phyloP scores from a whole-genome alignment of 2,888 invertebrate species.

The Drosophila diplacantha region DNA sequence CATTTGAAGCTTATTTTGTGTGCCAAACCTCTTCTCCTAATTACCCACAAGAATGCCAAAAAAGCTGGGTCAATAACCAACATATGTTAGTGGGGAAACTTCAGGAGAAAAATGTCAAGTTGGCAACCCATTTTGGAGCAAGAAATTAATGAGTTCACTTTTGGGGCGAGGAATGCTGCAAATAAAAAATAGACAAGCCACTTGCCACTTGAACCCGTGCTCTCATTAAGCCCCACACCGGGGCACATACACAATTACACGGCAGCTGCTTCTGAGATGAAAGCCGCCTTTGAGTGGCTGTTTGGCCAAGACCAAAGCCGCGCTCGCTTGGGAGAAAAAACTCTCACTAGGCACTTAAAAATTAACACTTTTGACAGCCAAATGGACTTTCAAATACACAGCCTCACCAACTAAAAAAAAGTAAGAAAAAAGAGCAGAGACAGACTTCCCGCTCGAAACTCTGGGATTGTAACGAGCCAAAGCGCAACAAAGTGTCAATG shows the following conservation, averaged over 20 bases:
- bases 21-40: background rate
- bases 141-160: conserved; percentile 65
- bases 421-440: conserved; percentile 23
- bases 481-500: conserved; percentile 72
- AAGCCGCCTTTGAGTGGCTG: conserved; percentile 33
- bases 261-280: conserved; percentile 36
- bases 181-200: conserved; percentile 69
- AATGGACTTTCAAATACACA: conserved; percentile 71
- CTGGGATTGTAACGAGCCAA: conserved; percentile 51
- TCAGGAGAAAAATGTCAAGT: conserved; percentile 39
- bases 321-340: conserved; percentile 53
- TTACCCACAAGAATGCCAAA: background rate
- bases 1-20: too few species aligned
- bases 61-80: conserved; percentile 37
- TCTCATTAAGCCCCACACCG: conserved; percentile 57
- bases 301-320: conserved; percentile 45
- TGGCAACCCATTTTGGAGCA: conserved; percentile 46
- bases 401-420: conserved; percentile 36
- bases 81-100: conserved; percentile 9
- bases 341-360: conserved; percentile 73
- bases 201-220: conserved; percentile 67
- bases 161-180: conserved; percentile 55
- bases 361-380: conserved; percentile 73
- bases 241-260: conserved; percentile 30
- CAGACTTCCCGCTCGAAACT: conserved; percentile 29